A percentile compares a stretch with the other conserved stretches of the same genome.
Evolutionary conservation across 2,113 vertebrate species (phyloP).

Genomic region (Numenius arquata): DNA sequence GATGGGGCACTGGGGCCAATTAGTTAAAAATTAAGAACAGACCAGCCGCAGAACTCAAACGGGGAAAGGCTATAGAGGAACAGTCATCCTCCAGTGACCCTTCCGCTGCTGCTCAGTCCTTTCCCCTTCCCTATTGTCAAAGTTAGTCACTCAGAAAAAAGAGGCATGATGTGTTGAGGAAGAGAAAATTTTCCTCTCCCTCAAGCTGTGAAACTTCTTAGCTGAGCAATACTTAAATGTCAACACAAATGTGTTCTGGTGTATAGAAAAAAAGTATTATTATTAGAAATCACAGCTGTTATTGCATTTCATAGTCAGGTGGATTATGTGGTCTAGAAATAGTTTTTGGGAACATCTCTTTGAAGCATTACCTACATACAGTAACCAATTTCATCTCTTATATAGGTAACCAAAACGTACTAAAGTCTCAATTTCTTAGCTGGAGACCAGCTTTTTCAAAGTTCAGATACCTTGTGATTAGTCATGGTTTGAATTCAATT

Average conservation of each 20-base stretch:
- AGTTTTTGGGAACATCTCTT: background rate
- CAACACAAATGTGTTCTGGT: slow-evolving; percentile 1
- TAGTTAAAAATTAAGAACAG: background rate
- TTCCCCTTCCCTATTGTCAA: background rate
- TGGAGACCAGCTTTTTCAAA: background rate
- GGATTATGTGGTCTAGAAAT: background rate
- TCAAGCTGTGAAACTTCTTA: slow-evolving; percentile 15
- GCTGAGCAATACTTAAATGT: slow-evolving; percentile 10
- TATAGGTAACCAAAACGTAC: background rate
- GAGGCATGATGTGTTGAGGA: background rate
- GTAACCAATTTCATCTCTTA: background rate
- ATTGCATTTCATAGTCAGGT: slow-evolving; percentile 15
- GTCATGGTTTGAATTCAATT: background rate
- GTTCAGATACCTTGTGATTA: background rate
- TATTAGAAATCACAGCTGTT: slow-evolving; percentile 36
- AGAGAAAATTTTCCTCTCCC: background rate
- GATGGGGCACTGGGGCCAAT: background rate
- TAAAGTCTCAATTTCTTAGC: background rate
- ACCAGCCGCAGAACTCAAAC: rapidly evolving
- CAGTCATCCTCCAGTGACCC: background rate
- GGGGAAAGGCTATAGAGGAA: background rate
- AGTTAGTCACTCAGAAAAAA: slow-evolving; percentile 5
- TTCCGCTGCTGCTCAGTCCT: background rate
- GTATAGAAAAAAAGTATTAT: background rate
- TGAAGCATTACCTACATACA: background rate